Percentiles rank a stretch among this genome's conserved stretches.
phyloP scores from a whole-genome alignment of 2,888 invertebrate genomes.

The Caenorhabditis sp. region DNA sequence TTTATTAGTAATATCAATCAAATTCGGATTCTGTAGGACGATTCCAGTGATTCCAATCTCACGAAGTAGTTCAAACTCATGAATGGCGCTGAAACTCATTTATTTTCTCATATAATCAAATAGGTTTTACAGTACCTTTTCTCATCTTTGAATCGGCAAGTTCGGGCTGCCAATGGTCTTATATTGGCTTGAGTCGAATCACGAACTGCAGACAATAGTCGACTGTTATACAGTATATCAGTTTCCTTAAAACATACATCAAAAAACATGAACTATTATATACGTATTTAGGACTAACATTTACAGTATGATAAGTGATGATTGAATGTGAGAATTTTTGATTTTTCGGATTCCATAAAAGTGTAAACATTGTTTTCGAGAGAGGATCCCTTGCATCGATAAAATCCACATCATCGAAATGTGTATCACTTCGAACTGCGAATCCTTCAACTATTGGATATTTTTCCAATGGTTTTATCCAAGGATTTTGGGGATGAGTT shows the following conservation, averaged over 20 bases:
- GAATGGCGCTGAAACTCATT: constrained; percentile 20
- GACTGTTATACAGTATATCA: constrained; percentile 26
- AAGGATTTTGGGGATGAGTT: background rate
- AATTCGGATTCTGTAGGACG: constrained; percentile 37
- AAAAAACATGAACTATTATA: too few relatives aligned
- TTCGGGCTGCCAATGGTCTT: constrained; percentile 28
- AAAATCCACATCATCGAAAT: background rate
- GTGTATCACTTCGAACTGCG: background rate
- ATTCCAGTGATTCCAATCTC: constrained; percentile 39
- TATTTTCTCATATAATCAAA: background rate
- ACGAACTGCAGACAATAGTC: constrained; percentile 19
- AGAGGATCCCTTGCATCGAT: background rate
- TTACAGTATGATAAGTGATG: constrained; percentile 30
- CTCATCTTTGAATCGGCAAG: constrained; percentile 14
- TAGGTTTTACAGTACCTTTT: constrained; percentile 16
- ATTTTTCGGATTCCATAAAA: constrained; percentile 4
- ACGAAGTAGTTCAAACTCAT: constrained; percentile 28
- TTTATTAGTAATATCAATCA: constrained; percentile 32
- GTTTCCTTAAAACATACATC: constrained; percentile 1
- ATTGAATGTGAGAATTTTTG: constrained; percentile 28
- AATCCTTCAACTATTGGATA: background rate
- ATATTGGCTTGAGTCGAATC: constrained; percentile 18
- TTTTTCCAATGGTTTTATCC: background rate
- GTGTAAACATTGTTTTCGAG: background rate
- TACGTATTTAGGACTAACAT: constrained; percentile 9